Evolutionary conservation across 1,140 invertebrate species (phyloP).

Genomic region (Lordiphosa collinella): DNA sequence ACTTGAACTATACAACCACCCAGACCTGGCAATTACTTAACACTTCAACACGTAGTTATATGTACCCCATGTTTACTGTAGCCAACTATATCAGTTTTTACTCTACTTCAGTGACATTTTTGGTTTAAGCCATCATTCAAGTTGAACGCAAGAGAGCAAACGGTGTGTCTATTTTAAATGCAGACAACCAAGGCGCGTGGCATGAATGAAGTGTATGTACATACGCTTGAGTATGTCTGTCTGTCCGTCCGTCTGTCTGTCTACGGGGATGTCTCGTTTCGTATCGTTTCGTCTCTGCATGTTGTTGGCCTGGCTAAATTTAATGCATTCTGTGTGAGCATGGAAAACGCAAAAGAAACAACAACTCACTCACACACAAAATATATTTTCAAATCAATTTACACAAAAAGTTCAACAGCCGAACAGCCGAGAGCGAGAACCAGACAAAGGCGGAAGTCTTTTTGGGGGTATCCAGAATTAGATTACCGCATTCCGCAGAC

Average conservation of each 20-base stretch:
- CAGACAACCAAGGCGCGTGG: conserved; percentile 34
- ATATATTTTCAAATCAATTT: conserved; percentile 45
- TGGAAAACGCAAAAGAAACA: conserved; percentile 23
- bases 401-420: conserved; percentile 69
- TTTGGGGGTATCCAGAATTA: conserved; percentile 10
- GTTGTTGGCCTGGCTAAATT: conserved; percentile 36
- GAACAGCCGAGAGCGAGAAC: conserved; percentile 6
- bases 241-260: too few species aligned
- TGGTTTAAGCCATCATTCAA: conserved; percentile 9
- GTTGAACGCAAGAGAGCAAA: neutral
- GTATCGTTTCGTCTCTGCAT: conserved; percentile 15
- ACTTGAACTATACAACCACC: too few species aligned
- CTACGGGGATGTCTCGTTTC: conserved; percentile 17
- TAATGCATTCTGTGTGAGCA: conserved; percentile 48
- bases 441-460: neutral
- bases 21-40: too few species aligned
- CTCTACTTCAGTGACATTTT: neutral
- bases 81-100: too few species aligned
- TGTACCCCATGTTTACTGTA: too few species aligned
- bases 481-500: conserved; percentile 1
- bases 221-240: neutral
- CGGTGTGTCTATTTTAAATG: conserved; percentile 56
- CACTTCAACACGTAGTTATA: too few species aligned
- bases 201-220: conserved; percentile 47
- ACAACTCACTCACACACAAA: conserved; percentile 12